Evolutionary conservation across 2,797 vertebrate genomes (phyloP).

Genomic region (Etheostoma nigrum): DNA sequence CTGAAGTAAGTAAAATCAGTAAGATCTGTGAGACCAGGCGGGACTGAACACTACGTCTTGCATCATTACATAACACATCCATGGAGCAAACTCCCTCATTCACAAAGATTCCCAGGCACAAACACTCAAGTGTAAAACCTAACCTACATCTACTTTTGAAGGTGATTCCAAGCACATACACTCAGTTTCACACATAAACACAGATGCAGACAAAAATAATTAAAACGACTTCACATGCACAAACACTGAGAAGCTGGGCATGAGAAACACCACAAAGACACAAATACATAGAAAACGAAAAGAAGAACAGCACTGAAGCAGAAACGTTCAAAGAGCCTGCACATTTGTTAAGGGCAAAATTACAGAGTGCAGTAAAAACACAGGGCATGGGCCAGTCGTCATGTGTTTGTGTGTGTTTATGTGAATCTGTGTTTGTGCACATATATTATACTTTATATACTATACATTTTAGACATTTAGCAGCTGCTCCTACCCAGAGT

Average conservation of each 20-base stretch:
- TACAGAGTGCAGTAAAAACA: conserved; percentile 65
- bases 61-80: conserved; percentile 18
- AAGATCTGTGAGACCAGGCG: neutral
- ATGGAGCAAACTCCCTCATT: conserved; percentile 6
- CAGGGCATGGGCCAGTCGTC: conserved; percentile 5
- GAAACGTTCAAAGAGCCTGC: conserved; percentile 55
- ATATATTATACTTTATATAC: conserved; percentile 18
- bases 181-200: conserved; percentile 9
- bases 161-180: neutral
- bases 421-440: conserved; percentile 18
- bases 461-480: conserved; percentile 24
- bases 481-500: conserved; percentile 7
- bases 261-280: conserved; percentile 45
- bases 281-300: conserved; percentile 34
- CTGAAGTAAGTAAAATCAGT: neutral
- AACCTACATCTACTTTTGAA: neutral
- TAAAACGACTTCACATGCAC: neutral
- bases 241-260: conserved; percentile 29
- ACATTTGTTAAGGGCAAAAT: conserved; percentile 56
- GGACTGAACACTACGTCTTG: neutral
- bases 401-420: conserved; percentile 17
- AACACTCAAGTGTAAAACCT: neutral
- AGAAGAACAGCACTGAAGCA: conserved; percentile 14
- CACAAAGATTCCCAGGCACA: neutral
- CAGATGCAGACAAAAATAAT: neutral